Evolutionary conservation across 2,113 vertebrate genomes (phyloP).

Genomic region (Chionis minor): DNA sequence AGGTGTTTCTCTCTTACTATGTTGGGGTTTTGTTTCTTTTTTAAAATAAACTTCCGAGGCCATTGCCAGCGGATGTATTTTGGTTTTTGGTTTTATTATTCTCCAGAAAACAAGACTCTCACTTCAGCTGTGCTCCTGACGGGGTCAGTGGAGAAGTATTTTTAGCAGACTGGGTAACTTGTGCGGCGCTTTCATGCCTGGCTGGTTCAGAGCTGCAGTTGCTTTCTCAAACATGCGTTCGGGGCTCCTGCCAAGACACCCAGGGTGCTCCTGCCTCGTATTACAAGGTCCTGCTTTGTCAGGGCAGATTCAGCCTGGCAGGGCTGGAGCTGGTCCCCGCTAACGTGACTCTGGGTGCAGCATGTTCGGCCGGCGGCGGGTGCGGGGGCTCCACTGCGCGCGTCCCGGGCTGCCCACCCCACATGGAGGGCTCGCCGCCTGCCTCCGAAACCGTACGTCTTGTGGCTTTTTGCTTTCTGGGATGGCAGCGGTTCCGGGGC

Average conservation of each 20-base stretch:
- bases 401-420: not conserved
- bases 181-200: conserved; percentile 36
- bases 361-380: conserved; percentile 21
- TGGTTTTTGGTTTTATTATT: not conserved
- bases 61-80: not conserved
- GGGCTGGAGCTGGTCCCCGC: conserved; percentile 37
- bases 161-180: conserved; percentile 40
- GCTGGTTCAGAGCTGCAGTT: conserved; percentile 61
- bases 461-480: not conserved
- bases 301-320: conserved; percentile 35
- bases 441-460: conserved; percentile 59
- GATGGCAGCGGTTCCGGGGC: not conserved
- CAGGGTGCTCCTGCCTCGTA: conserved; percentile 53
- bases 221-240: conserved; percentile 65
- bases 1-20: not conserved
- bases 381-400: not conserved
- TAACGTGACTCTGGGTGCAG: conserved; percentile 4
- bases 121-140: not conserved
- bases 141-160: conserved; percentile 53
- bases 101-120: not conserved
- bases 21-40: not conserved
- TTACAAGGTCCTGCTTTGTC: conserved; percentile 73
- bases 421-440: conserved; percentile 60
- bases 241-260: conserved; percentile 67
- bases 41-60: not conserved